Percentiles rank a stretch among this genome's conserved stretches.
Evolutionary conservation across 2,888 invertebrate genomes (phyloP).

Genomic region (Drosophila nr. fundita): DNA sequence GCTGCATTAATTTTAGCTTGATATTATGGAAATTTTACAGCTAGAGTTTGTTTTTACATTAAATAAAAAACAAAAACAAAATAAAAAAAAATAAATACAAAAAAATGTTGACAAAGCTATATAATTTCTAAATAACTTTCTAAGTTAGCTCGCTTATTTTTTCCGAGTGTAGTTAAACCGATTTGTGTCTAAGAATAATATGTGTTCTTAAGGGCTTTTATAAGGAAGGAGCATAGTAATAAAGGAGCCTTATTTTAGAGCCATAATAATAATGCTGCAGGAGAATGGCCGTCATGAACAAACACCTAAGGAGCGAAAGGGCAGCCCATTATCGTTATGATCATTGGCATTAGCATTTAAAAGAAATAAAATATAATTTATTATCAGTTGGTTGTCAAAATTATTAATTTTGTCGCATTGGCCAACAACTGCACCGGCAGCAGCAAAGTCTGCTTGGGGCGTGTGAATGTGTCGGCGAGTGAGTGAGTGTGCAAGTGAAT

Average conservation of each 20-base stretch:
- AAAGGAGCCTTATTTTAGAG: not conserved
- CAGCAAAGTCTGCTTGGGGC: constrained; percentile 25
- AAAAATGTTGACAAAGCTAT: not conserved
- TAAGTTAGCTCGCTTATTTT: not conserved
- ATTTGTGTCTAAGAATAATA: not conserved
- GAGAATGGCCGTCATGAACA: constrained; percentile 17
- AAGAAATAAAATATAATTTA: constrained; percentile 81
- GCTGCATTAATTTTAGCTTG: not conserved
- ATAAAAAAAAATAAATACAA: too few species aligned
- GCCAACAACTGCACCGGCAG: constrained; percentile 1
- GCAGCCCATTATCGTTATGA: constrained; percentile 22
- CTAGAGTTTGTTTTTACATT: too few species aligned
- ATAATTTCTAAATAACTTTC: not conserved
- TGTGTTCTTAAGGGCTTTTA: not conserved
- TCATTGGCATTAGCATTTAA: constrained; percentile 71
- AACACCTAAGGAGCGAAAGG: constrained; percentile 13
- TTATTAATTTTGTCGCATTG: constrained; percentile 72
- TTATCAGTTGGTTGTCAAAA: constrained; percentile 76
- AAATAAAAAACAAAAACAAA: not conserved
- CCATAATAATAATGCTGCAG: not conserved
- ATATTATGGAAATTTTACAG: not conserved
- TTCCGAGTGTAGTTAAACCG: not conserved
- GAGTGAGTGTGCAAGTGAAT: constrained; percentile 38
- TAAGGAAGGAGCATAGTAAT: not conserved
- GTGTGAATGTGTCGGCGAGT: constrained; percentile 59